These are phyloP conservation scores for Scrobipalpa costella DNA, from an alignment of 2,888 invertebrate species.

Conservation along the genomic window DNA sequence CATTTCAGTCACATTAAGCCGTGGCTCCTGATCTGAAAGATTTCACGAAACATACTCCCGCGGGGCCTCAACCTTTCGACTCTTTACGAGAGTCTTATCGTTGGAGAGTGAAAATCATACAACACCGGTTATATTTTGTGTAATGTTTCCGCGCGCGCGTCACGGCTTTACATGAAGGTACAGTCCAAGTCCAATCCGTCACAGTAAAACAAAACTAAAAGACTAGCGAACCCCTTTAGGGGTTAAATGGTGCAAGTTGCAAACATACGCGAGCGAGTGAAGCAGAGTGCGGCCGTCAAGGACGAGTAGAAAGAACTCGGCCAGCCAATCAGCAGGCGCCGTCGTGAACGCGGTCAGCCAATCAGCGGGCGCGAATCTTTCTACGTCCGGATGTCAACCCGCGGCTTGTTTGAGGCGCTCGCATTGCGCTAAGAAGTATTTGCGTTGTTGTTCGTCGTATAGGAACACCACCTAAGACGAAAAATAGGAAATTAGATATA, in stretches of 20 bases:
- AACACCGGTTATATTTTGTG: too few relatives aligned
- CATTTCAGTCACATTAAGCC: too few relatives aligned
- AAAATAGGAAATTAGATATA: too few relatives aligned
- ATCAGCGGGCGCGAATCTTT: constrained; percentile 54
- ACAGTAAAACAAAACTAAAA: constrained; percentile 1
- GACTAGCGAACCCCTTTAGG: constrained; percentile 63
- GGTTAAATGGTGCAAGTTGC: constrained; percentile 67
- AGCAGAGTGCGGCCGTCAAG: constrained; percentile 69
- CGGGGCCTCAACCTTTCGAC: too few relatives aligned
- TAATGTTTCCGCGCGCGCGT: too few relatives aligned
- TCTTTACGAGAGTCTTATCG: too few relatives aligned
- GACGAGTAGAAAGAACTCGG: constrained; percentile 71
- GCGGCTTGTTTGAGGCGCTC: constrained; percentile 60
- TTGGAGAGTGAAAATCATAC: too few relatives aligned
- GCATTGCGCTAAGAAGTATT: constrained; percentile 68
- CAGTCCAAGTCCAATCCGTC: background rate
- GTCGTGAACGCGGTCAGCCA: constrained; percentile 54
- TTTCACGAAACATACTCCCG: too few relatives aligned
- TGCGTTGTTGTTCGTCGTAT: constrained; percentile 72
- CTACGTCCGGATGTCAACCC: constrained; percentile 75
- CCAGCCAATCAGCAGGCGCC: constrained; percentile 49
- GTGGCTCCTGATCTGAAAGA: too few relatives aligned
- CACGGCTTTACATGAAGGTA: too few relatives aligned
- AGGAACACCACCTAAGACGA: constrained; percentile 69
- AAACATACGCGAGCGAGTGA: constrained; percentile 65